A percentile compares a stretch with the other conserved stretches of the same genome.
Evolutionary conservation across 2,113 vertebrate genomes (phyloP).

Genomic region (Podocnemis expansa): DNA sequence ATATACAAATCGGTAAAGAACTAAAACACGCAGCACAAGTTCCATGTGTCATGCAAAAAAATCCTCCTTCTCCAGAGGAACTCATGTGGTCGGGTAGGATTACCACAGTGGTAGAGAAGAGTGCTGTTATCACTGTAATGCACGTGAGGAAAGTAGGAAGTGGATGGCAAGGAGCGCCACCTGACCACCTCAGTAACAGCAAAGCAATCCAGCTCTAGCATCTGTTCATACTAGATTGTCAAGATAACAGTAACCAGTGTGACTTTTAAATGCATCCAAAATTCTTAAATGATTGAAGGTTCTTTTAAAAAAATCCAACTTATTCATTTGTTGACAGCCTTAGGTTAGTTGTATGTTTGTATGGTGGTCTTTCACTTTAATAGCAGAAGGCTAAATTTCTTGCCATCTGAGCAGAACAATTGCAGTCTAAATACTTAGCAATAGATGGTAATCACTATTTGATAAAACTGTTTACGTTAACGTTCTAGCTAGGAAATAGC

Average conservation of each 20-base stretch:
- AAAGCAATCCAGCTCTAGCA: background rate
- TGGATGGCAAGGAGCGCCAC: background rate
- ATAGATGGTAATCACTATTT: slow-evolving; percentile 2
- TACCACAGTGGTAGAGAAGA: background rate
- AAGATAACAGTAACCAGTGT: background rate
- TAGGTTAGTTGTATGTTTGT: slow-evolving; percentile 40
- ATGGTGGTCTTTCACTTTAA: slow-evolving; percentile 9
- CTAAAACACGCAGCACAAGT: background rate
- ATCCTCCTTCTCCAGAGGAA: background rate
- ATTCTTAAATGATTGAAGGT: background rate
- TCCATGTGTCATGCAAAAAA: background rate
- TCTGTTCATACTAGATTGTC: background rate
- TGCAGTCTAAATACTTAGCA: slow-evolving; percentile 18
- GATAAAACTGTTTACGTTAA: slow-evolving; percentile 45
- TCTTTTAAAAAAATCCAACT: fast-evolving
- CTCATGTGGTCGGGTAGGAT: background rate
- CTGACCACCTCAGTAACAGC: background rate
- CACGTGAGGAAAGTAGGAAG: background rate
- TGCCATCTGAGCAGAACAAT: slow-evolving; percentile 29
- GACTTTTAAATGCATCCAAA: slow-evolving; percentile 3
- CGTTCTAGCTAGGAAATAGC: slow-evolving; percentile 8
- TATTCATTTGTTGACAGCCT: slow-evolving; percentile 9
- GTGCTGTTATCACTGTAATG: background rate
- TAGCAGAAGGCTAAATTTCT: slow-evolving; percentile 14
- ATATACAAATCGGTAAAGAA: background rate